Evolutionary conservation across 2,797 vertebrate species (phyloP), one percentile per base, ranked within the genome.

Genomic region (Pachyuromys duprasi): DNA sequence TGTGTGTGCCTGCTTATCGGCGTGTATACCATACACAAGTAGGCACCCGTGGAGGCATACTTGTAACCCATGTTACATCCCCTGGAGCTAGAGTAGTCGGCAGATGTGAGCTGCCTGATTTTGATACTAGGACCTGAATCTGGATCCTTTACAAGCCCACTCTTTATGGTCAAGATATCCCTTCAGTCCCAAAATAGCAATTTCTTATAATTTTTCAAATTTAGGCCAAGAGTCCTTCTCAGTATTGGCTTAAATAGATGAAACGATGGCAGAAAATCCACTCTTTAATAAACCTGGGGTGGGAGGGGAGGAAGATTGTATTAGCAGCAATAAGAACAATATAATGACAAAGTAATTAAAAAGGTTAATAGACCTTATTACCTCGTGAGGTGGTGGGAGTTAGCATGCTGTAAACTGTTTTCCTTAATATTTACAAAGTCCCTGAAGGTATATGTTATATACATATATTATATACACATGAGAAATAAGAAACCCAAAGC

Each of bases 311-410:
- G 55, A 87, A 39, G 15, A 60, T 22, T 4, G 26, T 5, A 12
- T 4, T 39, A 70, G 67, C 63, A 60, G 15, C 15, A 53, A 1
- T 42, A 79, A 14, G 12, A 91, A 11, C 18, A 87, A 36, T 28
- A 91, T 65, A 65, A 91, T 62, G 3, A 92, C 45, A 60, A 80
- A 82, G 74, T 67, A 65, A 86, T 63, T 84, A 53, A 78, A 93
- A 60, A 82, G 5, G 42, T 36, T 86, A 87, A 45, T 63, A 67
- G 12, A 81, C 39, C 65, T 92, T 88, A 88, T 88, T 42, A 36
- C 36, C 18, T 81, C 33, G 42, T 42, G 76, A 8, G 55, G 45
- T 81, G 28, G 62, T 91, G 63, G n/a, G 49, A 89, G 72, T 8
- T 86, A 69, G 17, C 2, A 57, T 76, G 26, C 70, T 74, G 7